Base-by-base conservation (phyloP, 2,113 vertebrate genomes). In the Perognathus longimembris region DNA sequence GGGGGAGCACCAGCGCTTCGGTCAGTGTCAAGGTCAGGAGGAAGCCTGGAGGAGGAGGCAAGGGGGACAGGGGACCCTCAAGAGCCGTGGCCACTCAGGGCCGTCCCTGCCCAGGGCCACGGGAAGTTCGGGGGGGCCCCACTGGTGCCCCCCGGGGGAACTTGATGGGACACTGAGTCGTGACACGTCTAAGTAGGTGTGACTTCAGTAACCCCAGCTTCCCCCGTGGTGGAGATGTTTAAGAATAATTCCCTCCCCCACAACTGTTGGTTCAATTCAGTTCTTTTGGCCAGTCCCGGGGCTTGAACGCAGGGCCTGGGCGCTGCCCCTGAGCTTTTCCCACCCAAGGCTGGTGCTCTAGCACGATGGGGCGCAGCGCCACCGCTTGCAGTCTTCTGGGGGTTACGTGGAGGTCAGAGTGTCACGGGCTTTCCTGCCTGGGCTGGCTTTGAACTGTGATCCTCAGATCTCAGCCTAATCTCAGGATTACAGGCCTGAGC, bases 1-100 rank as follows among this genome's bases (percentile, higher is more conserved):
- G 97, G 93, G 98, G 97, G 97, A 98, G 98, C 96, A 98, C 98
- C 97, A 98, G 98, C 95, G 98, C 98, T 98, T 98, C 98, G 90
- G 98, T 98, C 98, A 99, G 98, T 97, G 98, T 98, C 98, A 99
- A 98, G 98, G 98, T 98, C 97, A 99, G 98, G 98, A 99, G 98
- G 98, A 99, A 98, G 98, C 99, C 99, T 99, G 88, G 91, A 89
- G 71, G 54, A 66, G 91, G 74, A 88, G 94, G 73, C 40, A 94
- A 87, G 96, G 79, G 95, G 57, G 22, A 92, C 71, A 76, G 57
- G 64, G 96, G 22, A 96, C 30, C 36, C 18, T 0, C 7, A 21
- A 34, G 32, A 66, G 32, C 1, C 0, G 21, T 3, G 7, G 4
- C 2, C 6, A 7, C 26, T 20, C 22, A 14, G 42, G 15, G 76